Evolutionary conservation across 1,140 invertebrate genomes (phyloP).

Genomic region (Homalodisca vitripennis): DNA sequence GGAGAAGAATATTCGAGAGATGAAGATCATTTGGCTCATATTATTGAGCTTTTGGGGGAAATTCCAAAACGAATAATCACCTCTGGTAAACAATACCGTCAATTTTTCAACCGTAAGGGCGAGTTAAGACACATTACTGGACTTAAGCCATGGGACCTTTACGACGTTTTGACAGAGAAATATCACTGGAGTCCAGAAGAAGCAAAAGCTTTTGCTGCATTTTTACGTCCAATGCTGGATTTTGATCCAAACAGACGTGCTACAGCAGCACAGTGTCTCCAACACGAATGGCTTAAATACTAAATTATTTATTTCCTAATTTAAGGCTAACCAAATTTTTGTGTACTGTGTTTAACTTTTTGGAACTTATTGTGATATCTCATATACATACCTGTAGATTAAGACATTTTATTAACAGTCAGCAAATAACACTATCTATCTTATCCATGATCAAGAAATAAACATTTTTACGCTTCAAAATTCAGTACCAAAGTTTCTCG

Average conservation of each 20-base stretch:
- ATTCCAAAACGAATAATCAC: slow-evolving; percentile 90
- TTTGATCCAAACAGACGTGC: slow-evolving; percentile 90
- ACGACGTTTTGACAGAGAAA: slow-evolving; percentile 92
- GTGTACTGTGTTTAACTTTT: neutral
- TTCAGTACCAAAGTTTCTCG: too few species aligned
- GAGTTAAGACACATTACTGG: slow-evolving; percentile 89
- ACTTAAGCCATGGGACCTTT: slow-evolving; percentile 90
- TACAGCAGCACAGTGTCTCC: slow-evolving; percentile 89
- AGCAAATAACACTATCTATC: too few species aligned
- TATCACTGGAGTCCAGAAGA: slow-evolving; percentile 88
- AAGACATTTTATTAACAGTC: too few species aligned
- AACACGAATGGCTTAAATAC: slow-evolving; percentile 84
- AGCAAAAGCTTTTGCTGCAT: slow-evolving; percentile 87
- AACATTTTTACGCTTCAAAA: too few species aligned
- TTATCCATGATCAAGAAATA: too few species aligned
- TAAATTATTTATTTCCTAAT: slow-evolving; percentile 25
- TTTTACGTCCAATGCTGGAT: slow-evolving; percentile 92
- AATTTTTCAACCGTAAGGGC: slow-evolving; percentile 93
- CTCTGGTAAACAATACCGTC: slow-evolving; percentile 86
- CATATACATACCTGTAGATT: too few species aligned
- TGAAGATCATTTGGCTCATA: slow-evolving; percentile 98
- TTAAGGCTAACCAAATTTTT: neutral
- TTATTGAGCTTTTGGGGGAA: slow-evolving; percentile 94
- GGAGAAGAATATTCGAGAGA: slow-evolving; percentile 85
- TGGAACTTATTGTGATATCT: slow-evolving; percentile 19